Conservation (phyloP, 1,140 invertebrate species). For the Ips nitidus region DNA sequence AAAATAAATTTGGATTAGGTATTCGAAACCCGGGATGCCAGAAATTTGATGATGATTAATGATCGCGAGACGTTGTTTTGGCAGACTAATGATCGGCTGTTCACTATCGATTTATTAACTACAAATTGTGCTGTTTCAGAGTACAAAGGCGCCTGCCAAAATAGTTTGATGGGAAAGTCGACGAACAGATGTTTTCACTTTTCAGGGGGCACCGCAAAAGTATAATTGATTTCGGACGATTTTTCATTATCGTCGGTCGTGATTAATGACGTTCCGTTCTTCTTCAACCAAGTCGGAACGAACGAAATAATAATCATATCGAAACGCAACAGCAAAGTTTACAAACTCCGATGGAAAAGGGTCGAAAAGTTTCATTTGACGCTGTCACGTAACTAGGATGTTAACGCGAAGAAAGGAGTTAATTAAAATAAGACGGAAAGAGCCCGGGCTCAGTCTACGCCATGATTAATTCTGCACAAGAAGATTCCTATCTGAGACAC, state of each 20-base stretch:
- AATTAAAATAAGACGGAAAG: constrained; percentile 41
- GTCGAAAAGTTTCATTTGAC: constrained; percentile 27
- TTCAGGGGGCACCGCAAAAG: background rate
- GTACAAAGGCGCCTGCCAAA: constrained; percentile 20
- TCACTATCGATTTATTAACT: constrained; percentile 36
- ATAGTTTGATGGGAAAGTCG: constrained; percentile 13
- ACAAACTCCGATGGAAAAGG: constrained; percentile 24
- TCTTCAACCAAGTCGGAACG: too few species aligned
- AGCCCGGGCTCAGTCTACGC: constrained; percentile 30
- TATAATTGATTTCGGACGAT: constrained; percentile 5
- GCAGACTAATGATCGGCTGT: constrained; percentile 34
- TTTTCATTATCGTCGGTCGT: background rate
- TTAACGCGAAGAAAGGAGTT: constrained; percentile 41
- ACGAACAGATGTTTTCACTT: constrained; percentile 16
- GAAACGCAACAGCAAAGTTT: background rate
- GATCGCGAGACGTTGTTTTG: constrained; percentile 26
- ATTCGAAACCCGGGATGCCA: background rate
- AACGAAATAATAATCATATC: too few species aligned
- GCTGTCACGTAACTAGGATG: constrained; percentile 39
- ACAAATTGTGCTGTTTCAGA: constrained; percentile 26
- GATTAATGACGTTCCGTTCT: too few species aligned
- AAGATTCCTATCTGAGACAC: constrained; percentile 40
- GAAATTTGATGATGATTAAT: constrained; percentile 31
- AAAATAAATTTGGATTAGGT: constrained; percentile 9
- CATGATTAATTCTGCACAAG: constrained; percentile 39